Percentiles rank a stretch among this genome's conserved stretches.
phyloP scores from a whole-genome alignment of 2,888 invertebrate genomes.

The Labia minor region DNA sequence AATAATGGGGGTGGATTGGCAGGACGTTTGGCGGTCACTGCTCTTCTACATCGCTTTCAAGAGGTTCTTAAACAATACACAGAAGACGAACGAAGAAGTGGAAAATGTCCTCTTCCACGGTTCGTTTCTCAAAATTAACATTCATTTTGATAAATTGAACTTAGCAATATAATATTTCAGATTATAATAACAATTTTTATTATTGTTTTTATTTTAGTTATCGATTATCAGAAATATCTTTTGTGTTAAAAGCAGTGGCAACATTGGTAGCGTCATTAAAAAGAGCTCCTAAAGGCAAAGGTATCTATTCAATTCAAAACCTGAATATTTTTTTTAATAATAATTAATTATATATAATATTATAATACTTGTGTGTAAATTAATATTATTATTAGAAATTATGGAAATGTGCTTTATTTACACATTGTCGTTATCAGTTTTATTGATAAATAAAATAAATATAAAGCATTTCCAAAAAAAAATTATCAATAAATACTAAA shows the following conservation, averaged over 20 bases:
- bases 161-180: constrained; percentile 9
- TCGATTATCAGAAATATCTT: constrained; percentile 87
- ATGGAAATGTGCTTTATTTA: too few species aligned
- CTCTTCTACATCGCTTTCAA: constrained; percentile 81
- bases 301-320: constrained; percentile 40
- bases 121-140: constrained; percentile 32
- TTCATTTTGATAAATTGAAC: not conserved
- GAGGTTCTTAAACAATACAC: constrained; percentile 83
- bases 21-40: constrained; percentile 76
- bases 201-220: constrained; percentile 49
- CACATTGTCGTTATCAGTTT: too few species aligned
- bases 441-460: too few species aligned
- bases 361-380: too few species aligned
- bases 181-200: constrained; percentile 22
- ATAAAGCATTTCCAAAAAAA: too few species aligned
- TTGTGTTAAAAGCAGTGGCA: constrained; percentile 87
- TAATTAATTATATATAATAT: too few species aligned
- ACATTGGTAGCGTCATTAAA: constrained; percentile 86
- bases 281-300: constrained; percentile 77
- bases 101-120: constrained; percentile 77
- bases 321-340: too few species aligned
- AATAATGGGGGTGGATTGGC: constrained; percentile 48
- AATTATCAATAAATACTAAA: too few species aligned
- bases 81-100: constrained; percentile 70
- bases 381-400: too few species aligned